A percentile compares a stretch with the other conserved stretches of the same genome.
phyloP scores from a whole-genome alignment of 2,797 vertebrate genomes.

The Enteromius anoplus region DNA sequence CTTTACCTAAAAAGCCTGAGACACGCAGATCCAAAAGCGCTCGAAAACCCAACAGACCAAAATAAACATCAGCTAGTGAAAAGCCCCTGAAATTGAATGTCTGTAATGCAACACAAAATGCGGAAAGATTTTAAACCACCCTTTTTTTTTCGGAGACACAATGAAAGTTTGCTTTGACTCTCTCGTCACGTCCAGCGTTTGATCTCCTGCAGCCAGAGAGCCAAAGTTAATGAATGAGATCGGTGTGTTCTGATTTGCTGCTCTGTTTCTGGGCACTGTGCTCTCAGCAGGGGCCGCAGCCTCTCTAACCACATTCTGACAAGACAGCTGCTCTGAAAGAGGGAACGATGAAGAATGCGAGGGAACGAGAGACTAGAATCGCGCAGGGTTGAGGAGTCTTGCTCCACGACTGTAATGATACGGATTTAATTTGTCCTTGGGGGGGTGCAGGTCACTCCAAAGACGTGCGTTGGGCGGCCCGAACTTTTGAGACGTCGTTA shows the following conservation, averaged over 20 bases:
- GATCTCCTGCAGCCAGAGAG: conserved; percentile 68
- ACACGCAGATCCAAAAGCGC: neutral
- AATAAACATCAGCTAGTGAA: conserved; percentile 14
- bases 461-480: conserved; percentile 53
- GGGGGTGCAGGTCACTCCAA: conserved; percentile 60
- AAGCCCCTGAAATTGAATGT: conserved; percentile 20
- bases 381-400: conserved; percentile 15
- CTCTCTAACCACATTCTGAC: conserved; percentile 61
- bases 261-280: conserved; percentile 60
- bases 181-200: conserved; percentile 68
- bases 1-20: conserved; percentile 16
- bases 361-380: conserved; percentile 21
- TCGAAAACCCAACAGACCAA: conserved; percentile 22
- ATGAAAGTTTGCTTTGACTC: conserved; percentile 66
- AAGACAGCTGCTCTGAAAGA: conserved; percentile 60
- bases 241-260: conserved; percentile 64
- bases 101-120: conserved; percentile 20
- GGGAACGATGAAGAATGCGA: conserved; percentile 55
- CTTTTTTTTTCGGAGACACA: conserved; percentile 51
- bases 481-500: conserved; percentile 60
- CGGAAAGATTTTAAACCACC: conserved; percentile 17
- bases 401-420: conserved; percentile 60
- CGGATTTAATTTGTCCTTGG: conserved; percentile 55
- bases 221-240: conserved; percentile 74
- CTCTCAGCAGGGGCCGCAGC: conserved; percentile 61